These are phyloP conservation scores for Tetragnatha versicolor DNA, from an alignment of 1,140 invertebrate species.

Conservation along the genomic window DNA sequence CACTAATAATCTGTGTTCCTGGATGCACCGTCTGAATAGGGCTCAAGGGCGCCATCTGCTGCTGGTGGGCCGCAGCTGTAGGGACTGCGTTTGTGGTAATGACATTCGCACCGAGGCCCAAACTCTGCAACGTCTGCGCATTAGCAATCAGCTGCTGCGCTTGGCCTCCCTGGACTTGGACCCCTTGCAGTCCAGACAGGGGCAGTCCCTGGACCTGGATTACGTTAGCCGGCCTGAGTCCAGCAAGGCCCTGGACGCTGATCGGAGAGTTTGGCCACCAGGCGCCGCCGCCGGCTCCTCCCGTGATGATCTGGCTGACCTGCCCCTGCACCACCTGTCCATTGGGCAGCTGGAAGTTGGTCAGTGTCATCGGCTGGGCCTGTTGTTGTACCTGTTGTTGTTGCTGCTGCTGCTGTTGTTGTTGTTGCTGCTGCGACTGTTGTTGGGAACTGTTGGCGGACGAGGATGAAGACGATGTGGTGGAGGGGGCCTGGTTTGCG, in stretches of 20 bases:
- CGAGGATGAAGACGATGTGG: slow-evolving; percentile 71
- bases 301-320: slow-evolving; percentile 56
- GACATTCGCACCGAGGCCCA: slow-evolving; percentile 58
- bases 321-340: slow-evolving; percentile 60
- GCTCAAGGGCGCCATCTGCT: slow-evolving; percentile 60
- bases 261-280: slow-evolving; percentile 56
- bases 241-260: slow-evolving; percentile 56
- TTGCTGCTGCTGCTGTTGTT: slow-evolving; percentile 41
- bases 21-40: slow-evolving; percentile 62
- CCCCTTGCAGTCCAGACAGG: slow-evolving; percentile 59
- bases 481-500: slow-evolving; percentile 69
- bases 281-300: slow-evolving; percentile 18
- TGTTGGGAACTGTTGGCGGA: slow-evolving; percentile 70
- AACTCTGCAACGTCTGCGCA: slow-evolving; percentile 59
- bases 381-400: slow-evolving; percentile 15
- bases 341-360: slow-evolving; percentile 61
- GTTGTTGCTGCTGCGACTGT: slow-evolving; percentile 40
- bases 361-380: slow-evolving; percentile 54
- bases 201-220: slow-evolving; percentile 59
- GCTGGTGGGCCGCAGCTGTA: slow-evolving; percentile 52
- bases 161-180: slow-evolving; percentile 63
- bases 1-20: slow-evolving; percentile 63
- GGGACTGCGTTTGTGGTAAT: slow-evolving; percentile 57
- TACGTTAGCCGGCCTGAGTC: slow-evolving; percentile 58
- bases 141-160: slow-evolving; percentile 61